Base-by-base conservation (phyloP, 2,113 vertebrate genomes). In the Salvelinus sp. region DNA sequence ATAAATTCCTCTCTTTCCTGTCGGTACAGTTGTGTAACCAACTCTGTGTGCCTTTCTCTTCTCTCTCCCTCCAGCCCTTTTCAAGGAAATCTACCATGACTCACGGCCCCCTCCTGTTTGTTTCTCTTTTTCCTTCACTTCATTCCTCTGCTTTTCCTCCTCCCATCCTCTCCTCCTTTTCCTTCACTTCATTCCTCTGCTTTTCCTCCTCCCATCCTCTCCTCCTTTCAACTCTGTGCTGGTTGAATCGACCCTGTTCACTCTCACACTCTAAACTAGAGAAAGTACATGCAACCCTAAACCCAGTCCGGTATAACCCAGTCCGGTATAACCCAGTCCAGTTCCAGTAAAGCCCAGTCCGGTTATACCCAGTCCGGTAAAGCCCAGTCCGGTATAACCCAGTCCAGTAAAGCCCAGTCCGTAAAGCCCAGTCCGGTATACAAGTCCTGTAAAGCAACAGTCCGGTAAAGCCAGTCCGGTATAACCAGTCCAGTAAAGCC, bases 1-100 rank as follows among this genome's bases (percentile, higher is more conserved):
- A 69, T 65, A 75, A 65, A 81, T 83, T 60, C 57, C 28, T 87
- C 76, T 74, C 57, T 80, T 86, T 88, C 72, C 76, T 78, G 76
- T 82, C 71, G 63, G 70, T 78, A 77, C 77, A 80, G 82, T 85
- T 79, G 73, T 84, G 62, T 81, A 78, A 74, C 73, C 67, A 33
- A 38, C 30, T 78, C 73, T 82, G 79, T 88, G 75, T 85, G 78
- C 66, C 44, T 44, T 76, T 70, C 79, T 81, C 76, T 47, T 28
- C 54, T 66, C 14, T 27, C 74, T 20, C 67, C 73, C 23, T 73
- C 81, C 54, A 58, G 79, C 54, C 30, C 66, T 84, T 72, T 72
- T 74, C 62, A 23, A 72, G 70, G 70, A 58, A 72, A 14, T 7
- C 48, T 72, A n/a, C 48, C 69, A 20, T 72, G 70, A 72, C 70